Base-by-base conservation (phyloP, 2,113 vertebrate genomes). In the Nymphicus hollandicus region DNA sequence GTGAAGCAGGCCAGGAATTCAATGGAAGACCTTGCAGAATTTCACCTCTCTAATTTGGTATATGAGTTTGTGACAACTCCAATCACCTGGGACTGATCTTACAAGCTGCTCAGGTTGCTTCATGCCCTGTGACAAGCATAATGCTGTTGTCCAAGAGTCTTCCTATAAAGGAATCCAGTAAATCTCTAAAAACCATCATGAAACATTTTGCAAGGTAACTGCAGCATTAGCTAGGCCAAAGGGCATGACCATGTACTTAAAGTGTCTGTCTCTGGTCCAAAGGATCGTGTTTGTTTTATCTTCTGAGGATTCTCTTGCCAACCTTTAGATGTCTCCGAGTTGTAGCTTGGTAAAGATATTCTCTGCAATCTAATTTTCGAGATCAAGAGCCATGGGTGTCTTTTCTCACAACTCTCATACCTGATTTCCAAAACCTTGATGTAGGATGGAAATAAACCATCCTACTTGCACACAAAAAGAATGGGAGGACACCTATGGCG, bases 21-120 rank as follows among this genome's bases (percentile, higher is more conserved):
- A 66, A 4, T 85, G 81, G 89, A 71, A 95, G 39, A 31, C 52
- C 47, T 87, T 68, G 31, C 81, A 87, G 91, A 81, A 79, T 91
- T 56, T 85, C 80, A 72, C 18, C 69, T 92, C 86, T 92, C 52
- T 95, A 92, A 96, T 95, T 82, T 95, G 77, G 73, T 37, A 4
- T 66, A 58, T 49, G 68, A 61, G 16, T 90, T 90, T 81, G 91
- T 81, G 86, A 93, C 91, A 85, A 77, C 43, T 53, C 74, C 56
- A 23, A 77, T 58, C 33, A 27, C 49, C 47, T 44, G 33, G 37
- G 50, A 64, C 80, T 39, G 39, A 97, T 79, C 93, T 93, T 95
- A 88, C 60, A 93, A 86, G 81, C 80, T 89, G 55, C 66, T 95
- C 94, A 92, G 89, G 94, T 89, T 79, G 77, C 17, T 87, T 92